Percentiles rank a stretch among this genome's conserved stretches.
Evolutionary conservation across 53 echinoderm and acorn worm species (phyloP).

Genomic region (Glandiceps talaboti): DNA sequence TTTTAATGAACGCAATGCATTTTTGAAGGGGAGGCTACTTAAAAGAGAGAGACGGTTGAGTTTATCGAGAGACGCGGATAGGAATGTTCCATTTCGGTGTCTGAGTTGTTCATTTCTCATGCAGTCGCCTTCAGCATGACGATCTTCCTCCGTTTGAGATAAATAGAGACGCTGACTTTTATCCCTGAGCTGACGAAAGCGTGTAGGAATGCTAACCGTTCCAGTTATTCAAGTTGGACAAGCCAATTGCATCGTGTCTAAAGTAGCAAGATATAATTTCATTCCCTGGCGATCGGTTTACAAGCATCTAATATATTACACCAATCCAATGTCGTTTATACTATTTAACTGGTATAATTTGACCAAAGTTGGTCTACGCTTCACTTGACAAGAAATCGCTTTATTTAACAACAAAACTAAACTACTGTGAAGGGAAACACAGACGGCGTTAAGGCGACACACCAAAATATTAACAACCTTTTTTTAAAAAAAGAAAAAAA

Average conservation of each 20-base stretch:
- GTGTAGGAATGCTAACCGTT: conserved; percentile 9
- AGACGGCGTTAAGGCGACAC: not conserved
- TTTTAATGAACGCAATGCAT: too few relatives aligned
- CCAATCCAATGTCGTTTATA: not conserved
- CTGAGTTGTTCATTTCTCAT: too few relatives aligned
- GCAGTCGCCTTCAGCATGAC: too few relatives aligned
- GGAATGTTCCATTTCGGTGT: too few relatives aligned
- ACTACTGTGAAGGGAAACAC: not conserved
- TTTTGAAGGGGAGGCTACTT: too few relatives aligned
- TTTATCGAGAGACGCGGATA: too few relatives aligned
- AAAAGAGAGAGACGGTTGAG: too few relatives aligned
- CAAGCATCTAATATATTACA: not conserved
- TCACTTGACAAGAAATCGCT: not conserved
- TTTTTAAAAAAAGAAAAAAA: too few relatives aligned
- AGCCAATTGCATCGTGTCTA: not conserved
- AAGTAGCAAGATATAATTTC: not conserved
- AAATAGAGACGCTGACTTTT: too few relatives aligned
- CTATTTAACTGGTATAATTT: not conserved
- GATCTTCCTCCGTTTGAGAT: too few relatives aligned
- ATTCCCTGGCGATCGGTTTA: not conserved
- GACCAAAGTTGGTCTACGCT: not conserved
- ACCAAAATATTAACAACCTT: too few relatives aligned
- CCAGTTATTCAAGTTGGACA: conserved; percentile 10
- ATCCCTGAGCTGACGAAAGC: not conserved
- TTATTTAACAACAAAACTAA: too few relatives aligned